Conservation (phyloP, 1,140 invertebrate species). For the Anastrepha ludens region DNA sequence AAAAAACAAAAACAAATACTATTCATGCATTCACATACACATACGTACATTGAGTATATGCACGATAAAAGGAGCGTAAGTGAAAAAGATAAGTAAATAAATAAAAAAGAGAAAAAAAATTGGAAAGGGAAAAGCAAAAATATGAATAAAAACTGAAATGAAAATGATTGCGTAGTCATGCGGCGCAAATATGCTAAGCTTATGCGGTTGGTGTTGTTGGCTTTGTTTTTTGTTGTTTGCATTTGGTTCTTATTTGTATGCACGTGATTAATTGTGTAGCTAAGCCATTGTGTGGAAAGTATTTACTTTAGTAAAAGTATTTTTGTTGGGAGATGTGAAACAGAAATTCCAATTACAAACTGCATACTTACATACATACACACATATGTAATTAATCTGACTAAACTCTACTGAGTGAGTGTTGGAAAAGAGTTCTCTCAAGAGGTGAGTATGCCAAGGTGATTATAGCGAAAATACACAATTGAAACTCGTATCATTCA, state of each 20-base stretch:
- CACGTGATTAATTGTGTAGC: constrained; percentile 4
- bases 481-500: too few species aligned
- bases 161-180: constrained; percentile 31
- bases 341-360: neutral
- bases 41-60: neutral
- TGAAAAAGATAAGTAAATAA: neutral
- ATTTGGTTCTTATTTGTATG: constrained; percentile 1
- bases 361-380: too few species aligned
- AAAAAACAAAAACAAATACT: neutral
- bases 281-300: neutral
- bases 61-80: neutral
- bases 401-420: too few species aligned
- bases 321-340: neutral
- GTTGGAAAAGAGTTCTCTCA: too few species aligned
- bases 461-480: too few species aligned
- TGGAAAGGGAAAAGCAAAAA: constrained; percentile 1
- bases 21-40: neutral
- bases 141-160: constrained; percentile 4
- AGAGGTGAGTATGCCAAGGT: too few species aligned
- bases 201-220: neutral
- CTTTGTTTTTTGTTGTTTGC: neutral
- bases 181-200: neutral
- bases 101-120: constrained; percentile 1
- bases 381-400: too few species aligned
- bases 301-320: neutral